Evolutionary conservation across 2,888 invertebrate species (phyloP).

Genomic region (Pollenia angustigena): DNA sequence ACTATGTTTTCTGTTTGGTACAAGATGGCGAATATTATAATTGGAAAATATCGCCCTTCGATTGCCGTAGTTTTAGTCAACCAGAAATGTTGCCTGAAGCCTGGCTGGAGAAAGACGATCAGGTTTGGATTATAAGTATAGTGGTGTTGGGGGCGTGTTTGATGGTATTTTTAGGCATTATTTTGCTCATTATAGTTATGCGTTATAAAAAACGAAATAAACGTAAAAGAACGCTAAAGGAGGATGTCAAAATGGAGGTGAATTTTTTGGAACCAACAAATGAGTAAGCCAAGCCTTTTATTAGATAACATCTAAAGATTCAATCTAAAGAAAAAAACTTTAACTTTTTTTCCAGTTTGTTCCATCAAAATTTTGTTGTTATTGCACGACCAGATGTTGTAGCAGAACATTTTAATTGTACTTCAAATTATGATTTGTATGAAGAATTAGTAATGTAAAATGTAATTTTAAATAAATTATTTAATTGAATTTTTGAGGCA

Average conservation of each 20-base stretch:
- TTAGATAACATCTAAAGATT: too few relatives aligned
- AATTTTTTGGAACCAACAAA: not conserved
- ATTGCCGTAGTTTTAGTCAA: constrained; percentile 77
- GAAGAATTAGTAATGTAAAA: constrained; percentile 37
- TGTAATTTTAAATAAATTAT: too few relatives aligned
- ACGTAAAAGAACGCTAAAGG: not conserved
- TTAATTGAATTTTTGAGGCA: too few relatives aligned
- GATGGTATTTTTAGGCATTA: constrained; percentile 74
- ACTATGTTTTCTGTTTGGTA: constrained; percentile 78
- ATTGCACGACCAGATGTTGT: not conserved
- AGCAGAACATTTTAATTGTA: not conserved
- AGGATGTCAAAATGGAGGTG: not conserved
- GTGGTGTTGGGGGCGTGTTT: constrained; percentile 73
- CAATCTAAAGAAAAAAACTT: too few relatives aligned
- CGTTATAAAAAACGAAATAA: constrained; percentile 58
- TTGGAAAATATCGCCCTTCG: constrained; percentile 75
- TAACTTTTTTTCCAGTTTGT: not conserved
- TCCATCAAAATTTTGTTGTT: not conserved
- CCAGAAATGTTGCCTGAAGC: not conserved
- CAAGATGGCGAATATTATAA: not conserved
- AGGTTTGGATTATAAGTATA: constrained; percentile 71
- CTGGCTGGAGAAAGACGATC: constrained; percentile 76
- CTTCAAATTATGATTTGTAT: constrained; percentile 18
- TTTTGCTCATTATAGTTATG: constrained; percentile 72
- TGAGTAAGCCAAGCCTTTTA: not conserved